These are phyloP conservation scores for Limnephilus auricula DNA, from an alignment of 2,888 invertebrate species.

Conservation along the genomic window DNA sequence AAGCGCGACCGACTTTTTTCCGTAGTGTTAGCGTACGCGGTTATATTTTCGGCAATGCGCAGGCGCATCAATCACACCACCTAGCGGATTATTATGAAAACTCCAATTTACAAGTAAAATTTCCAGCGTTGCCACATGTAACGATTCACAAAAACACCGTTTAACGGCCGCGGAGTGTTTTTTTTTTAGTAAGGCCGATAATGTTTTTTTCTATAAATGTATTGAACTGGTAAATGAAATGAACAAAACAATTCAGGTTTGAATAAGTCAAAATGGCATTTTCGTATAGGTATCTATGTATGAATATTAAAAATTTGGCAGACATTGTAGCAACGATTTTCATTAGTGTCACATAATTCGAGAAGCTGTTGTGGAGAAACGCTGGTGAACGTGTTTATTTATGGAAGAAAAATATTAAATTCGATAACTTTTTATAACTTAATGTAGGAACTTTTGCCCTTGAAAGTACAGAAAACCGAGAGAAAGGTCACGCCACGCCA, in stretches of 20 bases:
- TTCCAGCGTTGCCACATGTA: too few species aligned
- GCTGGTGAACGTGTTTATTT: not conserved
- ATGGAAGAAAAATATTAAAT: not conserved
- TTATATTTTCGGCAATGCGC: too few species aligned
- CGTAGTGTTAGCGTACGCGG: too few species aligned
- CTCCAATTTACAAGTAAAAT: too few species aligned
- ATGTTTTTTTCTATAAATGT: too few species aligned
- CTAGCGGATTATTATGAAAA: too few species aligned
- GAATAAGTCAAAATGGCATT: not conserved
- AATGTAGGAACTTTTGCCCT: not conserved
- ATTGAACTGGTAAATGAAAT: not conserved
- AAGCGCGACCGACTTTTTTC: too few species aligned
- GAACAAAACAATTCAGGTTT: not conserved
- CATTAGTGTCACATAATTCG: not conserved
- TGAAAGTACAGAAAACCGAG: not conserved
- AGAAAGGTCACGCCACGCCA: not conserved
- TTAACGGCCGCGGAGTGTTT: too few species aligned
- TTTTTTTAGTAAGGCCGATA: too few species aligned
- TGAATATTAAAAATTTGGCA: too few species aligned
- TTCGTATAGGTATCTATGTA: not conserved
- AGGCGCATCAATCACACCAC: too few species aligned
- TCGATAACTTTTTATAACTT: not conserved
- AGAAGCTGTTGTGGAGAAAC: not conserved
- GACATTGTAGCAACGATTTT: not conserved
- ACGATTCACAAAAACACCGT: too few species aligned